These are phyloP conservation scores for Serripes groenlandicus DNA, from an alignment of 2,888 invertebrate species.

Conservation along the genomic window DNA sequence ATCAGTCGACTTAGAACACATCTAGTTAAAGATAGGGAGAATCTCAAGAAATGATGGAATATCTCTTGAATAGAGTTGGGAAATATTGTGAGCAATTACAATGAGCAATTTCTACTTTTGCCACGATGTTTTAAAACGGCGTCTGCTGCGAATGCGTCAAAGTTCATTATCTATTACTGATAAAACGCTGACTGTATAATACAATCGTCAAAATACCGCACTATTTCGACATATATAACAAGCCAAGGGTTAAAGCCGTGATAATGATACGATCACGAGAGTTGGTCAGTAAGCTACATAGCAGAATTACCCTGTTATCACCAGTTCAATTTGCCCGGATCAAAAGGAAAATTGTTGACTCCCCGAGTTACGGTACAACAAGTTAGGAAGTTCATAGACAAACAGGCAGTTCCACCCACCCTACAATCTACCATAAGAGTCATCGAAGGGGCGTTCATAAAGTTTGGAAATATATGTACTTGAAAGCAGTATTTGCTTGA, in stretches of 20 bases:
- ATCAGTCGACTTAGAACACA: too few relatives aligned
- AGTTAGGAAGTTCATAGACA: constrained; percentile 29
- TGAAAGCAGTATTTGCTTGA: too few relatives aligned
- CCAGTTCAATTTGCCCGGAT: constrained; percentile 13
- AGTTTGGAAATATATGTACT: too few relatives aligned
- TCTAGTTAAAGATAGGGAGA: too few relatives aligned
- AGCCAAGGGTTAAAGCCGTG: background rate
- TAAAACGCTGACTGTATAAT: too few relatives aligned
- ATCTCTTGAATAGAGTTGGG: too few relatives aligned
- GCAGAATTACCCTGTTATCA: constrained; percentile 2
- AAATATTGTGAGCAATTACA: too few relatives aligned
- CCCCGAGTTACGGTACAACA: constrained; percentile 3
- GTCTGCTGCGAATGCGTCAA: background rate
- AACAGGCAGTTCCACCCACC: constrained; percentile 26
- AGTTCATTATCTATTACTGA: too few relatives aligned
- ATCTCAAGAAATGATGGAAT: too few relatives aligned
- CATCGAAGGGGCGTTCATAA: constrained; percentile 2
- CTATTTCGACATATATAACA: background rate
- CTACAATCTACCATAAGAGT: constrained; percentile 1
- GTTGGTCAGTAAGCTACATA: constrained; percentile 2
- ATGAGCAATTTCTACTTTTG: background rate
- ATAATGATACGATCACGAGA: background rate
- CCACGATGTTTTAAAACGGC: background rate
- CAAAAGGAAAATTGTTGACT: constrained; percentile 18
- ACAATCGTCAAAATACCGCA: too few relatives aligned